Percentiles rank a stretch among this genome's conserved stretches.
These are phyloP conservation scores for Pristiophorus japonicus DNA, from an alignment of 2,113 vertebrate species.

Conservation along the genomic window DNA sequence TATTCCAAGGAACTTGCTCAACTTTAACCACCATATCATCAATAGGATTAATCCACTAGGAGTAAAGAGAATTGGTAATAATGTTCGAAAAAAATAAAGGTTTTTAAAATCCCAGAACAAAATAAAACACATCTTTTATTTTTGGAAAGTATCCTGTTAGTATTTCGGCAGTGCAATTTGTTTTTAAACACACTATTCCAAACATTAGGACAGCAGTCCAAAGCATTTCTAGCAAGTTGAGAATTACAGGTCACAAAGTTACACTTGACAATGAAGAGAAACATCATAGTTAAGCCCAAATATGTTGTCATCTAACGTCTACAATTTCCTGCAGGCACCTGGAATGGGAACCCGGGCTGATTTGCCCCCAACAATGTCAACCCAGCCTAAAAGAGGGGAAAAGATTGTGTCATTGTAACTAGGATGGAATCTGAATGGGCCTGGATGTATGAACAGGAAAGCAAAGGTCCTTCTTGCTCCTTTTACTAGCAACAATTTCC, in stretches of 20 bases:
- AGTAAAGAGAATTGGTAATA: neutral
- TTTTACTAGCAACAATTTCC: no score
- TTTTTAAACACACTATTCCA: neutral
- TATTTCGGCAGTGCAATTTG: neutral
- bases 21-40: neutral
- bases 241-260: neutral
- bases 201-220: neutral
- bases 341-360: neutral
- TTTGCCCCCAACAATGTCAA: no score
- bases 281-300: neutral
- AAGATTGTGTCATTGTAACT: no score
- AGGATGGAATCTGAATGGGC: no score
- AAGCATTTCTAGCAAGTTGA: neutral
- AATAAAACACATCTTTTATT: neutral
- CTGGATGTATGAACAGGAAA: no score
- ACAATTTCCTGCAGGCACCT: neutral
- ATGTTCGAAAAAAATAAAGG: neutral
- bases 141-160: neutral
- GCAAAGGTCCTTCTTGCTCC: no score
- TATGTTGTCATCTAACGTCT: neutral
- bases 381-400: no score
- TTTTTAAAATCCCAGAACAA: neutral
- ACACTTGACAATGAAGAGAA: neutral
- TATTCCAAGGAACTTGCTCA: neutral
- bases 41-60: neutral